Conservation (phyloP, 2,888 invertebrate genomes). For the Eupithecia subumbrata region DNA sequence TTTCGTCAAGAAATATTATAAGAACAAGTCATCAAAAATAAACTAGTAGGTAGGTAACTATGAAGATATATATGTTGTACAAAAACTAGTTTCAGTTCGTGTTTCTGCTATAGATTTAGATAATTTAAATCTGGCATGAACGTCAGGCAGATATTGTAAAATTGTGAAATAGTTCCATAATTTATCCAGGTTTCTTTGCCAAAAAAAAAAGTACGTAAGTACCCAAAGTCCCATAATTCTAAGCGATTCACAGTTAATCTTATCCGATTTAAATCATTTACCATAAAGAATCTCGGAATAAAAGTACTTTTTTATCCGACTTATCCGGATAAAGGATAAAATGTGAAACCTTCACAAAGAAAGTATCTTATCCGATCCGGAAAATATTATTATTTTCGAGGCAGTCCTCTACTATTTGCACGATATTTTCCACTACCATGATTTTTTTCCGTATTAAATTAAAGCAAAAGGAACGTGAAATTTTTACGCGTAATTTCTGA, state of each 20-base stretch:
- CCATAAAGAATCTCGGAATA: constrained; percentile 4
- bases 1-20: too few relatives aligned
- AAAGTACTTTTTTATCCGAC: constrained; percentile 10
- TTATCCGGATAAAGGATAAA: constrained; percentile 12
- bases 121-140: too few relatives aligned
- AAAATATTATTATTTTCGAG: constrained; percentile 7
- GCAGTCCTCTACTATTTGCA: not conserved
- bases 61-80: too few relatives aligned
- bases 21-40: too few relatives aligned
- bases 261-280: constrained; percentile 16
- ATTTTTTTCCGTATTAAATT: not conserved
- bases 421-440: not conserved
- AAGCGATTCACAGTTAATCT: not conserved
- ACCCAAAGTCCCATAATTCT: not conserved
- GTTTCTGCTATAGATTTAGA: too few relatives aligned
- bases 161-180: not conserved
- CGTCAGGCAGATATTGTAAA: not conserved
- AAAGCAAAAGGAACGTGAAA: not conserved
- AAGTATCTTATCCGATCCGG: not conserved
- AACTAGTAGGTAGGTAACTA: too few relatives aligned
- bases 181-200: not conserved
- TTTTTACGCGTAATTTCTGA: not conserved
- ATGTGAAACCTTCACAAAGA: not conserved
- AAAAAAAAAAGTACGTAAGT: not conserved
- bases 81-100: too few relatives aligned